Evolutionary conservation across 2,113 vertebrate genomes (phyloP).

Genomic region (Astur gentilis): DNA sequence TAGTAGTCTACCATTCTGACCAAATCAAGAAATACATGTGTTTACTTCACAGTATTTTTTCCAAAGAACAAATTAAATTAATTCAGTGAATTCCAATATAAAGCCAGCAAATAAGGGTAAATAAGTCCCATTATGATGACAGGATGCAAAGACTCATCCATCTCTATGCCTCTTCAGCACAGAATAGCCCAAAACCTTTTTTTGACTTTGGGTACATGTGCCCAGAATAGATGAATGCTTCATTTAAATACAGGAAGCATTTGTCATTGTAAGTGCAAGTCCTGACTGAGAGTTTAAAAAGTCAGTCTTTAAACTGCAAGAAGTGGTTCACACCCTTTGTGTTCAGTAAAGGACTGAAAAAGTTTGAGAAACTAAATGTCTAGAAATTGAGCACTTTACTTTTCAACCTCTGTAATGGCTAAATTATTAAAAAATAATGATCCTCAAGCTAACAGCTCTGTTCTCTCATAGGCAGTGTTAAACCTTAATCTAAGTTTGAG

Average conservation of each 20-base stretch:
- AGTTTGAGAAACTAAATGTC: neutral
- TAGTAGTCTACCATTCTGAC: neutral
- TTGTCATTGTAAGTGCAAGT: constrained; percentile 20
- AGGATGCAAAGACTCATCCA: neutral
- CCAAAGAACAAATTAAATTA: neutral
- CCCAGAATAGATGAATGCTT: constrained; percentile 37
- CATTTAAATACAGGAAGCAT: constrained; percentile 45
- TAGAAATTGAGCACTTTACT: neutral
- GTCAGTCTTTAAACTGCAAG: neutral
- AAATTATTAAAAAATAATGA: neutral
- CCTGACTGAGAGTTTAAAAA: neutral
- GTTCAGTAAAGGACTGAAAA: neutral
- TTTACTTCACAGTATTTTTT: neutral
- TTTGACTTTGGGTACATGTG: neutral
- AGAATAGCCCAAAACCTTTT: neutral
- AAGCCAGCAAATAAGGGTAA: neutral
- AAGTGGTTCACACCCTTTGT: neutral
- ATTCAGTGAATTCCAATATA: neutral
- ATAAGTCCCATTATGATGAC: neutral
- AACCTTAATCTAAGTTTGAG: neutral
- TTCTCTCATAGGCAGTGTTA: neutral
- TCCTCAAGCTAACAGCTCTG: neutral
- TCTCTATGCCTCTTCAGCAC: neutral
- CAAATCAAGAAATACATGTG: neutral
- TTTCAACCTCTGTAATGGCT: neutral